These are phyloP conservation scores for Drosophila funebris DNA, from an alignment of 1,140 invertebrate genomes.

Conservation along the genomic window DNA sequence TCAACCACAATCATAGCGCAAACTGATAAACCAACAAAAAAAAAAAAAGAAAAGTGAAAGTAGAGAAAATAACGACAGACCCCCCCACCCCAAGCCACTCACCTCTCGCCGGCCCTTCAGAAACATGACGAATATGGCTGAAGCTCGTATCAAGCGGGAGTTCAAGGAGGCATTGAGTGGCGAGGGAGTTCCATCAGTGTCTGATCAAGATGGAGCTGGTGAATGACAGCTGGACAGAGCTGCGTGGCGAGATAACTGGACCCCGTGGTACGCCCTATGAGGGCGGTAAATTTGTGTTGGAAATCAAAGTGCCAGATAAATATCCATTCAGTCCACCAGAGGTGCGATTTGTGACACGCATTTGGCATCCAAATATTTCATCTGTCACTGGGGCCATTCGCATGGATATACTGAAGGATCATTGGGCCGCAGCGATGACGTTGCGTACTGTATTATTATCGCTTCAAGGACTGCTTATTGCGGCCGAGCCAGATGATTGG, in stretches of 20 bases:
- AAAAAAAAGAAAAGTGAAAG: neutral
- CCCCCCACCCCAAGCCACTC: no score
- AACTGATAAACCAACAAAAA: neutral
- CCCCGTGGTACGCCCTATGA: constrained; percentile 99
- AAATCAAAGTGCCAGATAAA: constrained; percentile 98
- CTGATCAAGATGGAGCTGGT: constrained; percentile 95
- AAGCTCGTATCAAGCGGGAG: constrained; percentile 96
- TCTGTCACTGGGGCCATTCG: constrained; percentile 99
- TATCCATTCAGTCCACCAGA: constrained; percentile 99
- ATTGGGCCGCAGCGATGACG: constrained; percentile 99
- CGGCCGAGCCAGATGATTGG: constrained; percentile 97
- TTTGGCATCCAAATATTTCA: constrained; percentile 99
- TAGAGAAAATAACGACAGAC: neutral
- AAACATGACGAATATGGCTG: constrained; percentile 96
- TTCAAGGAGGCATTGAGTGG: constrained; percentile 98
- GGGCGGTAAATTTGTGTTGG: constrained; percentile 95
- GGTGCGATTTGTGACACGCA: constrained; percentile 97
- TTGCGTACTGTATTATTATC: constrained; percentile 96
- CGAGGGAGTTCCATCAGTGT: constrained; percentile 96
- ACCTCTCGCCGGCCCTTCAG: no score
- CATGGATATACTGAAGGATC: constrained; percentile 99
- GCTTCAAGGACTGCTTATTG: constrained; percentile 94
- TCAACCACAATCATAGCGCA: neutral
- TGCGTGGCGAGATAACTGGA: constrained; percentile 94
- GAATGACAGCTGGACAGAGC: constrained; percentile 94